These are phyloP conservation scores for Kryptolebias ocellatus DNA, from an alignment of 2,797 vertebrate species.

Conservation along the genomic window DNA sequence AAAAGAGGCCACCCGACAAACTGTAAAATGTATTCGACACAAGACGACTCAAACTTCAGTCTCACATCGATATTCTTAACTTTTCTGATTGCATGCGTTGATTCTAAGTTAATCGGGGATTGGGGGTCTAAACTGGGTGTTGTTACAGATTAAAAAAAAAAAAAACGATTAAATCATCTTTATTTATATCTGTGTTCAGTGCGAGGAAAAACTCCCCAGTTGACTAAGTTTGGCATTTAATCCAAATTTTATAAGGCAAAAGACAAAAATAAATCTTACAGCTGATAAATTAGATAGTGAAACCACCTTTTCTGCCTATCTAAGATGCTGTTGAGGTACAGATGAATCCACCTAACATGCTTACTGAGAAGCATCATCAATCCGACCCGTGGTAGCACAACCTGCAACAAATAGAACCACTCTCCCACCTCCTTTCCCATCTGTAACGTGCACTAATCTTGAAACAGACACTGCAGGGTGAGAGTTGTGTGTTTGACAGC, in stretches of 20 bases:
- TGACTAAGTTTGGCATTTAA: not conserved
- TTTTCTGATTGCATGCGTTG: conserved; percentile 35
- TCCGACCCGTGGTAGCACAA: conserved; percentile 24
- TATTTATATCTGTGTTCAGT: conserved; percentile 1
- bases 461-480: conserved; percentile 20
- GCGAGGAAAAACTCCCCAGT: conserved; percentile 15
- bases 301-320: no score
- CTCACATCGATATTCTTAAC: conserved; percentile 24
- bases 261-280: no score
- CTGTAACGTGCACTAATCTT: conserved; percentile 42
- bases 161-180: conserved; percentile 6
- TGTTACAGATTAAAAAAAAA: conserved; percentile 12
- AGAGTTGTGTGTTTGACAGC: conserved; percentile 66
- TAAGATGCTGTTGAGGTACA: not conserved
- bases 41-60: conserved; percentile 20
- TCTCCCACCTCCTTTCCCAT: conserved; percentile 21
- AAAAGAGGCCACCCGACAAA: conserved; percentile 44
- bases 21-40: conserved; percentile 24
- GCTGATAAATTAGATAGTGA: no score
- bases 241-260: no score
- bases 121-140: conserved; percentile 13
- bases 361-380: conserved; percentile 30
- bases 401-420: conserved; percentile 20
- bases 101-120: conserved; percentile 10
- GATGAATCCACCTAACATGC: conserved; percentile 35